Percentiles rank a stretch among this genome's conserved stretches.
Conservation (phyloP, 1,140 invertebrate genomes). For the Drosophila sturtevanti region DNA sequence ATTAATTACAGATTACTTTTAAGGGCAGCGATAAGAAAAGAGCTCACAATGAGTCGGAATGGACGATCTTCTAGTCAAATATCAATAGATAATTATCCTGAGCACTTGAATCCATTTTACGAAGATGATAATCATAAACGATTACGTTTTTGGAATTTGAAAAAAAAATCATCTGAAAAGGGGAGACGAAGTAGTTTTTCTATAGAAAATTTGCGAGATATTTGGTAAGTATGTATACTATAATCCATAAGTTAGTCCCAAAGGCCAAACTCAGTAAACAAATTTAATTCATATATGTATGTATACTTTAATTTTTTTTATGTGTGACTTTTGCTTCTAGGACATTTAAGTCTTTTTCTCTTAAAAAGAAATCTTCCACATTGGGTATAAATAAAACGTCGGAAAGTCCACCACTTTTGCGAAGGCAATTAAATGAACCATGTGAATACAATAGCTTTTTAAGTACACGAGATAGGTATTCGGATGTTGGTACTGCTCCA, state of each 20-base stretch:
- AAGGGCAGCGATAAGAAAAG: slow-evolving; percentile 43
- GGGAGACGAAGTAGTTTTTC: slow-evolving; percentile 85
- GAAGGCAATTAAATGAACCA: slow-evolving; percentile 37
- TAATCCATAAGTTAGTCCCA: not conserved
- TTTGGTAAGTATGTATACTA: slow-evolving; percentile 81
- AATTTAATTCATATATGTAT: not conserved
- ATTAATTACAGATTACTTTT: slow-evolving; percentile 24
- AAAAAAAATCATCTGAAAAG: slow-evolving; percentile 41
- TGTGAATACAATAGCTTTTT: slow-evolving; percentile 11
- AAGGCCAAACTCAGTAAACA: not conserved
- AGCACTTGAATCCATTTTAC: slow-evolving; percentile 88
- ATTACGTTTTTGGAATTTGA: slow-evolving; percentile 85
- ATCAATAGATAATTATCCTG: slow-evolving; percentile 87
- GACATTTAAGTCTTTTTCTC: slow-evolving; percentile 71
- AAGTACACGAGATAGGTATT: slow-evolving; percentile 14
- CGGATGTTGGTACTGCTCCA: slow-evolving; percentile 1
- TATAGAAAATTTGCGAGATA: slow-evolving; percentile 84
- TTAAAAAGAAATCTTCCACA: slow-evolving; percentile 80
- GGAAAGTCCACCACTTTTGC: slow-evolving; percentile 75
- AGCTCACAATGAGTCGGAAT: slow-evolving; percentile 43
- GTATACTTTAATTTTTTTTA: no score
- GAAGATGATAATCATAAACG: slow-evolving; percentile 86
- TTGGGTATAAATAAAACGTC: slow-evolving; percentile 82
- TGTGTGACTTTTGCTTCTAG: no score
- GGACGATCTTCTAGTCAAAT: slow-evolving; percentile 71